Conservation (phyloP, 1,140 invertebrate genomes). For the Chymomyza costata region DNA sequence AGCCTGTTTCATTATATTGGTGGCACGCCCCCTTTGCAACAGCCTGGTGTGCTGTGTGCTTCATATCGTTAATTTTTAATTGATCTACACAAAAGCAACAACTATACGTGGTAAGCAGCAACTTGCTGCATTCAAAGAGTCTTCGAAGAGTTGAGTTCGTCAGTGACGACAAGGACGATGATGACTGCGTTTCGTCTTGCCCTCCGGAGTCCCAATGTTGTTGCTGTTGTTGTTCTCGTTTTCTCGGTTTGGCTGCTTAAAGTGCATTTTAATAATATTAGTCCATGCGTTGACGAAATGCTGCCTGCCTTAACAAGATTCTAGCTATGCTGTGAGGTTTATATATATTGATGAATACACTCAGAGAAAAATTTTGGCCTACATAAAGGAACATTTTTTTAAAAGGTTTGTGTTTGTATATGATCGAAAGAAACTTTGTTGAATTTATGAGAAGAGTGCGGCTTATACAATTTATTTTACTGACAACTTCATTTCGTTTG, state of each 20-base stretch:
- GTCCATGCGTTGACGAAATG: constrained; percentile 35
- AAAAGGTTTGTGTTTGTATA: too few species aligned
- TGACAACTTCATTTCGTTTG: too few species aligned
- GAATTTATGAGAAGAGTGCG: too few species aligned
- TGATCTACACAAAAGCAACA: constrained; percentile 58
- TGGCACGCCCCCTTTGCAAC: constrained; percentile 56
- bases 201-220: constrained; percentile 19
- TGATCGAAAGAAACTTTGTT: too few species aligned
- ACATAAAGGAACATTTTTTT: too few species aligned
- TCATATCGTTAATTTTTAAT: constrained; percentile 75
- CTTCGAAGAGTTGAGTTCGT: constrained; percentile 35
- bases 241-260: constrained; percentile 19
- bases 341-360: neutral
- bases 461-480: too few species aligned
- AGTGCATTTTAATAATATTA: constrained; percentile 72
- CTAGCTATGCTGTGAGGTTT: constrained; percentile 31
- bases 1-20: constrained; percentile 72
- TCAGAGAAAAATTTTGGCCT: too few species aligned
- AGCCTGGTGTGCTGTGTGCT: constrained; percentile 49
- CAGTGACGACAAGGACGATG: constrained; percentile 12
- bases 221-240: constrained; percentile 1
- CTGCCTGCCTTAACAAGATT: constrained; percentile 60
- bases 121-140: neutral
- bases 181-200: neutral
- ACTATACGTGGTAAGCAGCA: neutral